These are phyloP conservation scores for Adrianichthys oophorus DNA, from an alignment of 2,797 vertebrate species.

Conservation along the genomic window DNA sequence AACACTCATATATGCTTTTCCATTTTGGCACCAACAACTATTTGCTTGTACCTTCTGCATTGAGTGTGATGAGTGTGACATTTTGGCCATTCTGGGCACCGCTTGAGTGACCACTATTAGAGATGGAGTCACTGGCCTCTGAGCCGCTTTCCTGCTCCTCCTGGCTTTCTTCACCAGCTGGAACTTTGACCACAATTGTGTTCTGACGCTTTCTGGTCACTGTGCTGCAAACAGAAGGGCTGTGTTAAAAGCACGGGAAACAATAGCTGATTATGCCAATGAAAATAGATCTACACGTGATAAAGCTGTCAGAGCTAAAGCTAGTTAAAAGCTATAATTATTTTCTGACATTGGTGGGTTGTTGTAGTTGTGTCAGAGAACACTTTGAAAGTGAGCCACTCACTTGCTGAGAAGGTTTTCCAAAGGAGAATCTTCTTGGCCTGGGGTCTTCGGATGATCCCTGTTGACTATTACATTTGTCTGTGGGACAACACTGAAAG, in stretches of 20 bases:
- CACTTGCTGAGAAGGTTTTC: conserved; percentile 97
- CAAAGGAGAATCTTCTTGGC: conserved; percentile 88
- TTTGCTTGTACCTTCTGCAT: conserved; percentile 87
- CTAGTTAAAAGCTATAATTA: no score
- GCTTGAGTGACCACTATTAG: conserved; percentile 86
- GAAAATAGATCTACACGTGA: not conserved
- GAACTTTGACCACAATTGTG: conserved; percentile 97
- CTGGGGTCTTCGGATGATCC: conserved; percentile 85
- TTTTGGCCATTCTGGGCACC: conserved; percentile 88
- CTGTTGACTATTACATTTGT: conserved; percentile 97
- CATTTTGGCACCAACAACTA: not conserved
- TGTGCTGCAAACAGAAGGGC: conserved; percentile 72
- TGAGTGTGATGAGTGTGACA: conserved; percentile 96
- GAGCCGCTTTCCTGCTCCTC: conserved; percentile 96
- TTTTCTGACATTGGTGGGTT: not conserved
- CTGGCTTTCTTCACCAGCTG: conserved; percentile 90
- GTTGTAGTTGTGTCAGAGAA: conserved; percentile 1
- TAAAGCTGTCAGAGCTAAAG: no score
- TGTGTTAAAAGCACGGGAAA: not conserved
- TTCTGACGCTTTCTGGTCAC: conserved; percentile 91
- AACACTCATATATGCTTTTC: not conserved
- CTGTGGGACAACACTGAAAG: conserved; percentile 91
- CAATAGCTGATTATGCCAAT: not conserved
- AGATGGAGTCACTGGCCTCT: conserved; percentile 93
- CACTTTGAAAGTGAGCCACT: conserved; percentile 57